Evolutionary conservation across 2,888 invertebrate genomes (phyloP).

Genomic region (Candidula unifasciata): DNA sequence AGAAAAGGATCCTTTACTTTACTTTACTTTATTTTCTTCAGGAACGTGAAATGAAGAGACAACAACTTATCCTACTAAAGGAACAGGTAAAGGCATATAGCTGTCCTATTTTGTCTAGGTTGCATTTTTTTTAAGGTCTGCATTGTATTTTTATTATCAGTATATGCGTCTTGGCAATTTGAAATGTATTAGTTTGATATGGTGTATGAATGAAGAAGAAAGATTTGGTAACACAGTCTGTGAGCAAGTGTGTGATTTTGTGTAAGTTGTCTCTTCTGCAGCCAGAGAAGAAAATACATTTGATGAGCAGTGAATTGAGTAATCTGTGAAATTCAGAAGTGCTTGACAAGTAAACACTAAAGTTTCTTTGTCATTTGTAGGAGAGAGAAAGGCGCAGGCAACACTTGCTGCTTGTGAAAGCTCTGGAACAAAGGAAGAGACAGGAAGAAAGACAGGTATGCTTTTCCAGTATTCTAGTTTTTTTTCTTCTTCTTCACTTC

Average conservation of each 20-base stretch:
- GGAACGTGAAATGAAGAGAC: conserved; percentile 93
- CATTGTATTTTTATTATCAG: too few species aligned
- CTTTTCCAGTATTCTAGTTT: too few species aligned
- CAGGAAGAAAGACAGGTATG: conserved; percentile 83
- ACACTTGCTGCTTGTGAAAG: conserved; percentile 92
- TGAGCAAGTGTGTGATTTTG: too few species aligned
- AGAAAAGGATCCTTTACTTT: too few species aligned
- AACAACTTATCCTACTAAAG: conserved; percentile 91
- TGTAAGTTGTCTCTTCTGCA: not conserved
- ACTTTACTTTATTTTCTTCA: conserved; percentile 74
- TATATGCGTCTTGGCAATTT: too few species aligned
- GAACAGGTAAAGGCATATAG: conserved; percentile 87
- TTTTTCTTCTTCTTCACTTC: too few species aligned
- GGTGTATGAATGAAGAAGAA: too few species aligned
- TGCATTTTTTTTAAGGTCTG: not conserved
- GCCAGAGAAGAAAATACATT: not conserved
- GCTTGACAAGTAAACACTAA: not conserved
- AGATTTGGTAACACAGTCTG: too few species aligned
- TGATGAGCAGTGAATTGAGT: not conserved
- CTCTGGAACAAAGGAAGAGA: conserved; percentile 89
- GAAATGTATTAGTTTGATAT: too few species aligned
- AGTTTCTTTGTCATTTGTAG: conserved; percentile 55
- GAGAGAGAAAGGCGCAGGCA: conserved; percentile 80
- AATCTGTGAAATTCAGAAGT: not conserved
- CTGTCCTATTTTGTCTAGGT: not conserved